Evolutionary conservation across 2,888 invertebrate genomes (phyloP).

Genomic region (Lasioglossum vierecki): DNA sequence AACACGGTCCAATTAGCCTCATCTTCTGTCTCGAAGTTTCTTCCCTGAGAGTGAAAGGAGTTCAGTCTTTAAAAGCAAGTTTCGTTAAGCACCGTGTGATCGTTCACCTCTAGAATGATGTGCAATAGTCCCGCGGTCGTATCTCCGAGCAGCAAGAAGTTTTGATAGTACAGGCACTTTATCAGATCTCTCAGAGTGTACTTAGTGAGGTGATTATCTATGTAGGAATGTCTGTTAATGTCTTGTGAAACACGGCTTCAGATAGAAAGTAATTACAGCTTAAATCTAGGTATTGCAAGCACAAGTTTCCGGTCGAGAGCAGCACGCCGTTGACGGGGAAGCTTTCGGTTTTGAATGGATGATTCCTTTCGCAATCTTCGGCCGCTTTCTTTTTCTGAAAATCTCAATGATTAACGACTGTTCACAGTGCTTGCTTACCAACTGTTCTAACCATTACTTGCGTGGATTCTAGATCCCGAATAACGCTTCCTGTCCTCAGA

Average conservation of each 20-base stretch:
- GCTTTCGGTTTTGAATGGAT: constrained; percentile 80
- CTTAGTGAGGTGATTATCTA: constrained; percentile 75
- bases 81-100: no score
- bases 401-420: not conserved
- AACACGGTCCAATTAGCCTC: constrained; percentile 53
- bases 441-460: constrained; percentile 17
- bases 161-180: constrained; percentile 74
- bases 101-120: constrained; percentile 63
- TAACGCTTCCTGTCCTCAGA: not conserved
- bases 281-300: constrained; percentile 79
- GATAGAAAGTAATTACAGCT: constrained; percentile 74
- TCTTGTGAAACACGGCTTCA: no score
- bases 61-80: not conserved
- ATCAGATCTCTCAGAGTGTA: constrained; percentile 66
- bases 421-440: not conserved
- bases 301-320: constrained; percentile 79
- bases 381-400: constrained; percentile 8
- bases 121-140: constrained; percentile 63
- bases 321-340: constrained; percentile 72
- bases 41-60: constrained; percentile 52
- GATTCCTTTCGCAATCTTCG: constrained; percentile 50
- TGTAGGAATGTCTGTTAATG: constrained; percentile 13
- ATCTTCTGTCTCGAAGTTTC: constrained; percentile 45
- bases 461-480: not conserved
- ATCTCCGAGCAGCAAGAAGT: constrained; percentile 69